Evolutionary conservation across 2,888 invertebrate genomes (phyloP).

Genomic region (Drosophila meridionalis): DNA sequence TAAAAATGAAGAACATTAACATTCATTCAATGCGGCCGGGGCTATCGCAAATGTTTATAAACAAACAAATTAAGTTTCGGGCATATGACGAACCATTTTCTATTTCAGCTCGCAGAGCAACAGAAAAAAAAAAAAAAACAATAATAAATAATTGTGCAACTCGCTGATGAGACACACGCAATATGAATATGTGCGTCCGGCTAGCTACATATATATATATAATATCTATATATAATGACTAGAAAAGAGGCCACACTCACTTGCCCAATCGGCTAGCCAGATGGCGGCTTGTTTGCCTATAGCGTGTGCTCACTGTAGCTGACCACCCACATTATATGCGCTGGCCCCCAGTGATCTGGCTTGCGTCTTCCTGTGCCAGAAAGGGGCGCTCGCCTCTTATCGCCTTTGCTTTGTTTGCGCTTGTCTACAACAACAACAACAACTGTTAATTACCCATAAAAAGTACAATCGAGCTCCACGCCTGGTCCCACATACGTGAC

Average conservation of each 20-base stretch:
- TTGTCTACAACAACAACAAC: conserved; percentile 21
- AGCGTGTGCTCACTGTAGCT: neutral
- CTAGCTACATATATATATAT: neutral
- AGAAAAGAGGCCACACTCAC: conserved; percentile 44
- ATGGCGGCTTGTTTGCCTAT: conserved; percentile 21
- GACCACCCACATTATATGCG: conserved; percentile 42
- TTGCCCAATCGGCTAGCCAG: conserved; percentile 51
- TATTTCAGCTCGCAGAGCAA: conserved; percentile 14
- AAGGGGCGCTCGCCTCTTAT: conserved; percentile 36
- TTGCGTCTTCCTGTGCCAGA: conserved; percentile 13
- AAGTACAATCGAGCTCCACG: conserved; percentile 54
- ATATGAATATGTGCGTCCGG: conserved; percentile 6
- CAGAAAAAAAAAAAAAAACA: conserved; percentile 13
- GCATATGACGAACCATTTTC: conserved; percentile 21
- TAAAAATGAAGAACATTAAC: neutral
- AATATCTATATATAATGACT: conserved; percentile 14
- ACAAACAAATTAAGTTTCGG: conserved; percentile 53
- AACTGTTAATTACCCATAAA: conserved; percentile 54
- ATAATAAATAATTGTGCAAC: conserved; percentile 34
- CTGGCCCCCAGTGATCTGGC: conserved; percentile 9
- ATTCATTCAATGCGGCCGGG: neutral
- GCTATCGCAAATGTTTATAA: conserved; percentile 51
- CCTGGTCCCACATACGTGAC: conserved; percentile 39
- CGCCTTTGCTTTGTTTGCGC: conserved; percentile 33
- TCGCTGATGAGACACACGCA: conserved; percentile 29